A percentile compares a stretch with the other conserved stretches of the same genome.
Evolutionary conservation across 2,888 invertebrate genomes (phyloP).

Genomic region (Anthophora plumipes): DNA sequence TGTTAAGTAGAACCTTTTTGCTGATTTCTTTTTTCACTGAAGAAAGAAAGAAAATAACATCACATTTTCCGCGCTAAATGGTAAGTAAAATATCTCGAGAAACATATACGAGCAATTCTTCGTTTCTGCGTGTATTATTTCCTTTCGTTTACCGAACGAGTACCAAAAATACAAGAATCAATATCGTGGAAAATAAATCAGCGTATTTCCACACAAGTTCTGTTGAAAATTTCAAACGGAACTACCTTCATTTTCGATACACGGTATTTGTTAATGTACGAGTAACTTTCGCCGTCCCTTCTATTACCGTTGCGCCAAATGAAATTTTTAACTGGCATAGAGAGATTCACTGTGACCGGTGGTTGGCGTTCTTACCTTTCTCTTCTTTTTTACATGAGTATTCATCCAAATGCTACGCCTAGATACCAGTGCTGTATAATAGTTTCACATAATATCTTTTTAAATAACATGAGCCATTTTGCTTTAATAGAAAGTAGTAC

Average conservation of each 20-base stretch:
- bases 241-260: neutral
- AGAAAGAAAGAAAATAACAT: too few relatives aligned
- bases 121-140: neutral
- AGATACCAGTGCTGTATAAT: too few relatives aligned
- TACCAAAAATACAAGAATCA: neutral
- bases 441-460: too few relatives aligned
- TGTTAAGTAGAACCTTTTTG: too few relatives aligned
- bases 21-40: too few relatives aligned
- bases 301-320: conserved; percentile 23
- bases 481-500: too few relatives aligned
- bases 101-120: neutral
- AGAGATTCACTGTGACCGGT: neutral
- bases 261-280: conserved; percentile 1
- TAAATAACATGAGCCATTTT: too few relatives aligned
- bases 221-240: neutral
- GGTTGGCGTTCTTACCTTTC: neutral
- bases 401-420: too few relatives aligned
- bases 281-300: conserved; percentile 1
- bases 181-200: neutral
- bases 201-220: neutral
- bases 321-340: conserved; percentile 35
- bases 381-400: neutral
- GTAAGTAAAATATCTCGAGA: neutral
- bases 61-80: too few relatives aligned
- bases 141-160: neutral